Conservation (phyloP, 1,140 invertebrate species). For the Ephestia elutella region DNA sequence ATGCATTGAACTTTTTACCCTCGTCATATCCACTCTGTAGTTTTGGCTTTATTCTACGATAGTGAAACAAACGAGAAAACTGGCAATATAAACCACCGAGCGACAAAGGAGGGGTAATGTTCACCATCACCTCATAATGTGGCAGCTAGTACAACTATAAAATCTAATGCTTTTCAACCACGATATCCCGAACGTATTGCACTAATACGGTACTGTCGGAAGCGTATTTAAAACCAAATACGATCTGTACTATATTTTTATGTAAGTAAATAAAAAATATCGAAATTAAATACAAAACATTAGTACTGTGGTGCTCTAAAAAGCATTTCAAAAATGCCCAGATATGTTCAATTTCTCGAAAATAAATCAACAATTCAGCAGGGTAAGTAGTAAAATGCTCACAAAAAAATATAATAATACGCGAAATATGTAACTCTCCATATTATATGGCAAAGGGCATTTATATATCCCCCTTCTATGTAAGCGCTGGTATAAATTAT, state of each 20-base stretch:
- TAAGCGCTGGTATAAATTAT: constrained; percentile 7
- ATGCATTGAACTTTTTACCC: too few relatives aligned
- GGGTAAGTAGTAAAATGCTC: constrained; percentile 19
- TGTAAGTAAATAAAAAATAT: not conserved
- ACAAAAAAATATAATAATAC: constrained; percentile 25
- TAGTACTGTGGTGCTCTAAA: not conserved
- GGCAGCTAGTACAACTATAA: not conserved
- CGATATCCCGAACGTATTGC: not conserved
- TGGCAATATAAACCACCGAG: too few relatives aligned
- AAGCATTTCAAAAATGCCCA: constrained; percentile 6
- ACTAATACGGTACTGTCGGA: not conserved
- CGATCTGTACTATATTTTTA: not conserved
- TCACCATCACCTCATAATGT: too few relatives aligned
- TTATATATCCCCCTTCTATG: not conserved
- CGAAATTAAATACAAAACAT: constrained; percentile 8
- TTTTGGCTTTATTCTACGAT: too few relatives aligned
- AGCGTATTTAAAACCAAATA: not conserved
- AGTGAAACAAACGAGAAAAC: too few relatives aligned
- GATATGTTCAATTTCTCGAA: not conserved
- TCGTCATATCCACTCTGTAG: too few relatives aligned
- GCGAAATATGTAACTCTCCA: constrained; percentile 17
- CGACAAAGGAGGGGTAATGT: too few relatives aligned
- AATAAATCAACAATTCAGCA: constrained; percentile 5
- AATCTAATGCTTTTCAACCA: not conserved
- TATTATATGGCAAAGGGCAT: constrained; percentile 8